phyloP scores from a whole-genome alignment of 2,888 invertebrate genomes.

The Salpingus planirostris region DNA sequence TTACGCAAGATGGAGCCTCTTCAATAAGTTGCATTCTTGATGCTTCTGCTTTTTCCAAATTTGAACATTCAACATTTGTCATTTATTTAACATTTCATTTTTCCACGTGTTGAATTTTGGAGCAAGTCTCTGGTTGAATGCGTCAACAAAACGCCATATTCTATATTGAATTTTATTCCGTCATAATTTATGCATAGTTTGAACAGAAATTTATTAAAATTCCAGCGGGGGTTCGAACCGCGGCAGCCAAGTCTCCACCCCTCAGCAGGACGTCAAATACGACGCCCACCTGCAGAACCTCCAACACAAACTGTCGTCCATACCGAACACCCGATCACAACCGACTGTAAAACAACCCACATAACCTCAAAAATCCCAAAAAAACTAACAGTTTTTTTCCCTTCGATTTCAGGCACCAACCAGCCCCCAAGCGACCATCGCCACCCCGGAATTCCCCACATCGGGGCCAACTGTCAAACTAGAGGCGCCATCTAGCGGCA shows the following conservation, averaged over 20 bases:
- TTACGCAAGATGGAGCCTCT: too few species aligned
- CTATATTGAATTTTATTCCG: too few species aligned
- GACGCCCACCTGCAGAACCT: conserved; percentile 60
- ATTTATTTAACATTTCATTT: too few species aligned
- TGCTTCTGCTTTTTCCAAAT: too few species aligned
- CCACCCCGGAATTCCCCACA: conserved; percentile 34
- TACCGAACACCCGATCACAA: conserved; percentile 39
- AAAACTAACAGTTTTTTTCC: too few species aligned
- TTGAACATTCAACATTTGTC: too few species aligned
- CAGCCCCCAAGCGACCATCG: conserved; percentile 50
- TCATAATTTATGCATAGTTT: too few species aligned
- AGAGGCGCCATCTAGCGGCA: conserved; percentile 31
- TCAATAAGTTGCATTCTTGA: too few species aligned
- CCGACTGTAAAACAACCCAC: conserved; percentile 32
- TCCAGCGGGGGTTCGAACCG: conserved; percentile 31
- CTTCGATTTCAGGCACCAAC: conserved; percentile 50
- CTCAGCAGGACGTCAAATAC: conserved; percentile 56
- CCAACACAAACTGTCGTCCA: conserved; percentile 58
- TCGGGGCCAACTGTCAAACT: conserved; percentile 26
- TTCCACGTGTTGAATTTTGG: too few species aligned
- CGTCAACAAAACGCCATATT: too few species aligned
- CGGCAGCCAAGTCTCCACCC: conserved; percentile 53
- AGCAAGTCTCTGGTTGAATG: too few species aligned
- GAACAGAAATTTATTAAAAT: too few species aligned
- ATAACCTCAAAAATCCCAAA: not conserved